Base-by-base conservation (phyloP, 1,140 invertebrate species). In the Uloborus diversus region DNA sequence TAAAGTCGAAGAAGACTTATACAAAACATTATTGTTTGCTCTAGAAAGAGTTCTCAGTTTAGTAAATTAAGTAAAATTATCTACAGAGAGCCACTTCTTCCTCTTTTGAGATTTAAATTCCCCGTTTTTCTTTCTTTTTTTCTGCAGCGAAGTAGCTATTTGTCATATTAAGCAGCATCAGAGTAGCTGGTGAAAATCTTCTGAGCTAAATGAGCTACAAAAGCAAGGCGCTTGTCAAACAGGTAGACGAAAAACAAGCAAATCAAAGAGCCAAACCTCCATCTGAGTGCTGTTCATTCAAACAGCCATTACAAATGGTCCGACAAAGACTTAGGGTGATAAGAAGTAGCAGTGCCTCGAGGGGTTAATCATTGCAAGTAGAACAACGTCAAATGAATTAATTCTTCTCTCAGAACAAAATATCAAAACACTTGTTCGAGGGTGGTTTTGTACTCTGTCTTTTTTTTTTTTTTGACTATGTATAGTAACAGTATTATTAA, bases 271-370 rank as follows among this genome's bases (percentile, higher is more conserved):
- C 23, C 49, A 53, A 53, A 37, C 35, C 47, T 28, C 42, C 25
- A 57, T 23, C 35, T 32, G 28, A 47, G 25, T 59, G 28, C 28
- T 61, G 20, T 35, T 49, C 69, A 73, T 73, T 73, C 56, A 73
- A 61, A 61, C 56, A 61, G 61, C 56, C 27, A 73, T 73, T 73
- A 73, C 56, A 73, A 73, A 73, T 73, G 69, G 33, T 61, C 69
- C 69, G 56, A 73, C 69, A 73, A 73, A 61, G 30, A 37, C 32
- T 20, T 32, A 20, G 66, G 49, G 56, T 69, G 30, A 69, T 53
- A 59, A 73, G 37, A 61, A 61, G 35, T 61, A 56, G 49, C 49
- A 7, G 56, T 69, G 66, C 59, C 71, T 47, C 53, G 27, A 37
- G 59, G 71, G 25, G 42, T 20, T 68, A 62, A 64, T 64, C 42